Evolutionary conservation across 2,888 invertebrate species (phyloP).

Genomic region (Eilema griseolum): DNA sequence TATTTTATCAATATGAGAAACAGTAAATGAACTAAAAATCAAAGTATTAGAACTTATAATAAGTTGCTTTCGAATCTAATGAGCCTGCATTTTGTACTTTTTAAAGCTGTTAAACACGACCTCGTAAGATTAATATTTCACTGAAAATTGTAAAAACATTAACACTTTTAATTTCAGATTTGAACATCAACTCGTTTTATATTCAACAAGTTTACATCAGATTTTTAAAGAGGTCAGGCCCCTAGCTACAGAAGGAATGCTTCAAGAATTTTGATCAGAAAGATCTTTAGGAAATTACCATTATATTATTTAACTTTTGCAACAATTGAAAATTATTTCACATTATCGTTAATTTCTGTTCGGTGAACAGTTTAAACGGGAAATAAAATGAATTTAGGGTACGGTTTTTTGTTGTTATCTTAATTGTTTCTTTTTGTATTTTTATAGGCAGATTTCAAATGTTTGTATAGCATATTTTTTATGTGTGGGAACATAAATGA

Average conservation of each 20-base stretch:
- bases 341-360: conserved; percentile 11
- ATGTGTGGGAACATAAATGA: too few relatives aligned
- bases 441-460: background rate
- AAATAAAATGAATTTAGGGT: conserved; percentile 4
- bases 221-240: conserved; percentile 27
- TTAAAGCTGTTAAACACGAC: background rate
- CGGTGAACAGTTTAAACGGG: conserved; percentile 1
- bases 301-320: conserved; percentile 15
- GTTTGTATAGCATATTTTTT: background rate
- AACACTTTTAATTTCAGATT: conserved; percentile 25
- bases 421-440: background rate
- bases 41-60: background rate
- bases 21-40: background rate
- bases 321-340: conserved; percentile 12
- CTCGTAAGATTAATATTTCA: background rate
- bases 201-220: conserved; percentile 26
- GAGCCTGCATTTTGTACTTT: background rate
- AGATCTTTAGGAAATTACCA: conserved; percentile 18
- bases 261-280: conserved; percentile 20
- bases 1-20: background rate
- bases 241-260: conserved; percentile 17
- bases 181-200: conserved; percentile 26
- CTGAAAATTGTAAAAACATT: conserved; percentile 12
- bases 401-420: background rate
- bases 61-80: background rate